Evolutionary conservation across 2,113 vertebrate species (phyloP).

Genomic region (Grallaria varia): DNA sequence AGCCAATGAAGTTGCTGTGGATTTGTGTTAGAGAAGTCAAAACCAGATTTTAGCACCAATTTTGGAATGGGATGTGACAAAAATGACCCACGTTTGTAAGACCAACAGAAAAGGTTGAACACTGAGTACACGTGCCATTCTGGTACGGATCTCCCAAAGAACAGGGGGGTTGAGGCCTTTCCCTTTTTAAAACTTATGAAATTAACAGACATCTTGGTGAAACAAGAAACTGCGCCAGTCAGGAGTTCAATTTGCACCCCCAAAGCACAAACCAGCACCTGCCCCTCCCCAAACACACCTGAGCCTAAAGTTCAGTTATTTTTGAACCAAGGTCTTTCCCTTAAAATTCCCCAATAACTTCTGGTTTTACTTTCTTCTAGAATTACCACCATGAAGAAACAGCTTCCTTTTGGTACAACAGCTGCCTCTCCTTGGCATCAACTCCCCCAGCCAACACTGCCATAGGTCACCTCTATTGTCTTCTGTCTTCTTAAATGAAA

Average conservation of each 20-base stretch:
- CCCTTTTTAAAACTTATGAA: not conserved
- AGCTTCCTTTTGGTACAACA: not conserved
- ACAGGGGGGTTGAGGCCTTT: not conserved
- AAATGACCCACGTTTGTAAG: not conserved
- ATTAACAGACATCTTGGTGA: not conserved
- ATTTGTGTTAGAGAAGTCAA: not conserved
- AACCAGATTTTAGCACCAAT: not conserved
- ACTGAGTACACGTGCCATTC: accelerated
- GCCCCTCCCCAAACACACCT: not conserved
- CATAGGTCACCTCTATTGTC: not conserved
- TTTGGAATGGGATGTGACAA: not conserved
- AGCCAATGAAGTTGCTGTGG: not conserved
- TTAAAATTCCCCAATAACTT: not conserved
- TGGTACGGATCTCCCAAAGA: not conserved
- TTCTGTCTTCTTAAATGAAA: not conserved
- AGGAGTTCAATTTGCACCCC: not conserved
- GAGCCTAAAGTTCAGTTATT: not conserved
- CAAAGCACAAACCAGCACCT: not conserved
- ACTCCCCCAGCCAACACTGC: not conserved
- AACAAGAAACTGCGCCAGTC: not conserved
- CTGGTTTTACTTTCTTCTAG: not conserved
- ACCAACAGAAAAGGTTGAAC: not conserved
- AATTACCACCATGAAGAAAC: not conserved
- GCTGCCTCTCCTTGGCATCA: not conserved
- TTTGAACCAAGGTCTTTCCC: not conserved